These are phyloP conservation scores for Emmelina monodactyla DNA, from an alignment of 2,888 invertebrate species.

Conservation along the genomic window DNA sequence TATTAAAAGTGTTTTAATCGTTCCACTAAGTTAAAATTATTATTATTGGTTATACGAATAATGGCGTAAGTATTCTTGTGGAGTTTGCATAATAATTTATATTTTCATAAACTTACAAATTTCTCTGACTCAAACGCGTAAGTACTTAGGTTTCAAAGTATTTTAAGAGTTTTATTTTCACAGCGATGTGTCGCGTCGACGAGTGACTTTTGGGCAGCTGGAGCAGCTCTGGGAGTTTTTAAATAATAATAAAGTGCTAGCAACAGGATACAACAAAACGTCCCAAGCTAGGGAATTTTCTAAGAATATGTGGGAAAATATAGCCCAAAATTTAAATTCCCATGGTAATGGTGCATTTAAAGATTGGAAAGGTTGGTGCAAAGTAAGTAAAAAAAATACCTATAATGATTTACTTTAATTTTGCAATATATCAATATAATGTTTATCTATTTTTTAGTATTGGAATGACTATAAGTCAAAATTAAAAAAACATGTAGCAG, in stretches of 20 bases:
- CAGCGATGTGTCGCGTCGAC: conserved; percentile 1
- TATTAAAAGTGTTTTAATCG: neutral
- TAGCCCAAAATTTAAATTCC: conserved; percentile 4
- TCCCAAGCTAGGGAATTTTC: conserved; percentile 6
- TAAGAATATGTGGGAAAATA: conserved; percentile 4
- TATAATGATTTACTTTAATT: neutral
- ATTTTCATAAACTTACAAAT: neutral
- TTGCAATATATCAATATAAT: neutral
- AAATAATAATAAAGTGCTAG: conserved; percentile 5
- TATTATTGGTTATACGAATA: neutral
- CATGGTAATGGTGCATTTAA: conserved; percentile 5
- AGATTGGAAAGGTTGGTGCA: conserved; percentile 5
- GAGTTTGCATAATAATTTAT: neutral
- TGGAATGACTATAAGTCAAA: neutral
- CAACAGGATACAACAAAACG: conserved; percentile 5
- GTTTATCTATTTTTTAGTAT: neutral
- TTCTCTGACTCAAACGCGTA: too few species aligned
- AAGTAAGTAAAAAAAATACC: conserved; percentile 2
- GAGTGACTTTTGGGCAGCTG: conserved; percentile 1
- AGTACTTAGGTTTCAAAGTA: neutral
- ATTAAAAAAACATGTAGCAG: neutral
- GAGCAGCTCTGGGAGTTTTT: conserved; percentile 9
- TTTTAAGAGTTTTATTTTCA: neutral
- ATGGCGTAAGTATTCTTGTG: neutral
- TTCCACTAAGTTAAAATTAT: too few species aligned